Percentiles rank a stretch among this genome's conserved stretches.
phyloP scores from a whole-genome alignment of 2,797 vertebrate species.

The Acanthis flammea region DNA sequence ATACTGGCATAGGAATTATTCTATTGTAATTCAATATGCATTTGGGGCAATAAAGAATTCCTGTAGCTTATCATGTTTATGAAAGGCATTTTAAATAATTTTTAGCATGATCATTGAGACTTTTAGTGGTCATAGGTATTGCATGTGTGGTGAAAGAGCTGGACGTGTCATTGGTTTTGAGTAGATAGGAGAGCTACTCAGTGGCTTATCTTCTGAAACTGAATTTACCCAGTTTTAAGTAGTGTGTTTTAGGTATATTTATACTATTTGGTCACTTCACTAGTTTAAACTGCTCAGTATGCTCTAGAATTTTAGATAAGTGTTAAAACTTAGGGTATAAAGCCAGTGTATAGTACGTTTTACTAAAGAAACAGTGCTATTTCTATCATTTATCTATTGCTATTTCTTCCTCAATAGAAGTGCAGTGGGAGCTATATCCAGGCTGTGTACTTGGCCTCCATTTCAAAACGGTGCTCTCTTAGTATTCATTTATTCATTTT shows the following conservation, averaged over 20 bases:
- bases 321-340: background rate
- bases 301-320: background rate
- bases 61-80: background rate
- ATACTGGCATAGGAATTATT: background rate
- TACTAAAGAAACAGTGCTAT: background rate
- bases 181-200: background rate
- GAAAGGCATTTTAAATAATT: background rate
- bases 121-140: background rate
- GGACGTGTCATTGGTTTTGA: background rate
- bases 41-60: background rate
- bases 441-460: background rate
- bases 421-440: background rate
- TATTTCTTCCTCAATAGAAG: background rate
- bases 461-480: conserved; percentile 32
- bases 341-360: background rate
- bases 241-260: accelerated
- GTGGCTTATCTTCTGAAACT: background rate
- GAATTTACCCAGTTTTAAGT: background rate
- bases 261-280: background rate
- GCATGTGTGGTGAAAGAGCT: background rate
- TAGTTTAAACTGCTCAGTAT: background rate
- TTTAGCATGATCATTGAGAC: background rate
- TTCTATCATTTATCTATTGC: background rate
- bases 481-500: conserved; percentile 67
- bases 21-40: background rate